A percentile compares a stretch with the other conserved stretches of the same genome.
Conservation (phyloP, 2,888 invertebrate species). For the Meganola albula region DNA sequence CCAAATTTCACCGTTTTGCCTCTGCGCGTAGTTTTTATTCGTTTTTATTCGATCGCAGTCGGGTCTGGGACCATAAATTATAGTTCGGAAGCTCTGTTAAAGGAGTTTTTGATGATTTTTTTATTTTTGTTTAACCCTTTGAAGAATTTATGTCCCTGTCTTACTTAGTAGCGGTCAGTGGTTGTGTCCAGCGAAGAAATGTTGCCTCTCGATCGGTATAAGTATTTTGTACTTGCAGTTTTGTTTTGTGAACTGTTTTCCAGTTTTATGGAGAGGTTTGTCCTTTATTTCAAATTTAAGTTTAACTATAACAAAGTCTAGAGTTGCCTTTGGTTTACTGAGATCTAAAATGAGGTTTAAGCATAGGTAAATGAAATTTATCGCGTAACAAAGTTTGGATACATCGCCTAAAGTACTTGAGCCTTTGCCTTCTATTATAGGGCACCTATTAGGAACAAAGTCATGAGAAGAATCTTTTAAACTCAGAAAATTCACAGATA, state of each 20-base stretch:
- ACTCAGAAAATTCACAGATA: too few relatives aligned
- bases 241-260: conserved; percentile 27
- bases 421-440: too few relatives aligned
- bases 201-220: conserved; percentile 33
- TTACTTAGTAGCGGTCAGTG: conserved; percentile 73
- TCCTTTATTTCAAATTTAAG: too few relatives aligned
- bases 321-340: too few relatives aligned
- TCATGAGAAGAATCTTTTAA: too few relatives aligned
- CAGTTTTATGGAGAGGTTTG: too few relatives aligned
- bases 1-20: conserved; percentile 76
- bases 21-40: conserved; percentile 45
- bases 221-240: conserved; percentile 28
- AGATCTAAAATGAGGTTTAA: too few relatives aligned
- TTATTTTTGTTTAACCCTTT: conserved; percentile 72
- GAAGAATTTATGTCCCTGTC: conserved; percentile 77
- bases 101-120: conserved; percentile 58
- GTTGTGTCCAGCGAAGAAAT: conserved; percentile 35
- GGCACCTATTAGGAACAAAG: too few relatives aligned
- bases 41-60: conserved; percentile 60
- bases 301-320: too few relatives aligned
- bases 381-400: too few relatives aligned
- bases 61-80: conserved; percentile 69
- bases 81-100: conserved; percentile 77
- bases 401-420: too few relatives aligned
- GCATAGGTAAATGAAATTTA: too few relatives aligned